Percentiles rank a stretch among this genome's conserved stretches.
Conservation (phyloP, 2,113 vertebrate genomes). For the Asarcornis scutulata region DNA sequence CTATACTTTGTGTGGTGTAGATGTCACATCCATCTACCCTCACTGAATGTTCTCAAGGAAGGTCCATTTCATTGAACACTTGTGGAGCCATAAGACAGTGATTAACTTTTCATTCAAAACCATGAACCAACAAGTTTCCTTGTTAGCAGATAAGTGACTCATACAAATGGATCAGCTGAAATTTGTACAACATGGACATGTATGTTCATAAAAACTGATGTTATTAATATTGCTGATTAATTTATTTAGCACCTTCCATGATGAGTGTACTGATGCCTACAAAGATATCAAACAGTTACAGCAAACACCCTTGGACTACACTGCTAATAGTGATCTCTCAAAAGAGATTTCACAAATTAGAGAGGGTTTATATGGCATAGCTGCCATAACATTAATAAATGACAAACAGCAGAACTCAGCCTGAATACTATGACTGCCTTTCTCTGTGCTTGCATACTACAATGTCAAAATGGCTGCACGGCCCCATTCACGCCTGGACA, state of each 20-base stretch:
- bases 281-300: background rate
- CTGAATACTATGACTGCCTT: background rate
- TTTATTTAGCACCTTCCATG: slow-evolving; percentile 8
- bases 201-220: slow-evolving; percentile 30
- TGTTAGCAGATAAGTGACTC: slow-evolving; percentile 26
- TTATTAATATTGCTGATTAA: slow-evolving; percentile 13
- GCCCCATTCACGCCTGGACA: background rate
- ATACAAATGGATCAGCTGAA: background rate
- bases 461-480: background rate
- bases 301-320: background rate
- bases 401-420: background rate
- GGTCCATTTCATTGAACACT: background rate
- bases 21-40: background rate
- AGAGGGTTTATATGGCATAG: background rate
- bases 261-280: background rate
- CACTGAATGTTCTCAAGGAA: slow-evolving; percentile 12
- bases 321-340: background rate
- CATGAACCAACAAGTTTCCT: slow-evolving; percentile 59
- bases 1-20: slow-evolving; percentile 1
- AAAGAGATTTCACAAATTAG: background rate
- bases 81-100: background rate
- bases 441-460: background rate
- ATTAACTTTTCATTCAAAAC: slow-evolving; percentile 64
- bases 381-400: background rate
- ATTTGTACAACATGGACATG: background rate